These are phyloP conservation scores for Drosophila rhopaloa DNA, from an alignment of 1,140 invertebrate species.

Conservation along the genomic window DNA sequence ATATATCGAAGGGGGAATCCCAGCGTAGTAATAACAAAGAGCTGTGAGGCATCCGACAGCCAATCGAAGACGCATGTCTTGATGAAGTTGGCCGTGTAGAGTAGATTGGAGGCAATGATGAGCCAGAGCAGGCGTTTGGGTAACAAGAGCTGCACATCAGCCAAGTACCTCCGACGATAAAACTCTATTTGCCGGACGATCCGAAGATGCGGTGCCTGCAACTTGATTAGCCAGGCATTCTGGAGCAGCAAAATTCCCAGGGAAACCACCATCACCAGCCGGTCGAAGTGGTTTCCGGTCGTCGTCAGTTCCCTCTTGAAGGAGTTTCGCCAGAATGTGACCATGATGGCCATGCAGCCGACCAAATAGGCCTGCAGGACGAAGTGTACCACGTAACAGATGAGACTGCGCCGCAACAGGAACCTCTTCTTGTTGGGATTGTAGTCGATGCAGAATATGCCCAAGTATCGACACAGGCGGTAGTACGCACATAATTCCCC, in stretches of 20 bases:
- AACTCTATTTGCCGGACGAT: conserved; percentile 56
- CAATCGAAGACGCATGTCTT: conserved; percentile 28
- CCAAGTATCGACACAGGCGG: conserved; percentile 62
- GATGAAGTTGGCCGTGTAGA: conserved; percentile 52
- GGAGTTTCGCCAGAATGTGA: conserved; percentile 42
- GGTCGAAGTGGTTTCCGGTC: conserved; percentile 67
- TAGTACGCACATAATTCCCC: conserved; percentile 55
- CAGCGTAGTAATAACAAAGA: conserved; percentile 51
- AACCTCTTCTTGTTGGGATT: conserved; percentile 29
- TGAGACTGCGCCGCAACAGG: conserved; percentile 49
- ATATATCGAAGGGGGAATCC: conserved; percentile 66
- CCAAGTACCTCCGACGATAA: conserved; percentile 44
- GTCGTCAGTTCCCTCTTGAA: conserved; percentile 51
- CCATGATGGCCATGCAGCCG: conserved; percentile 35
- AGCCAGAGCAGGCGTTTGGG: conserved; percentile 49
- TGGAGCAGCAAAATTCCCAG: conserved; percentile 59
- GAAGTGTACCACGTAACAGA: conserved; percentile 57
- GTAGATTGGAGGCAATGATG: conserved; percentile 29
- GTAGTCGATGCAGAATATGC: conserved; percentile 68
- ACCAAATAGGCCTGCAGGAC: conserved; percentile 51
- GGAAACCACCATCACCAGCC: conserved; percentile 53
- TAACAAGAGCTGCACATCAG: background rate
- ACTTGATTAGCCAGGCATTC: conserved; percentile 61
- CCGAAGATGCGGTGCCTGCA: conserved; percentile 54
- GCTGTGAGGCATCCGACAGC: conserved; percentile 20